Evolutionary conservation across 2,888 invertebrate genomes (phyloP), one percentile per base, ranked within the genome.

Genomic region (Anarsia innoxiella): DNA sequence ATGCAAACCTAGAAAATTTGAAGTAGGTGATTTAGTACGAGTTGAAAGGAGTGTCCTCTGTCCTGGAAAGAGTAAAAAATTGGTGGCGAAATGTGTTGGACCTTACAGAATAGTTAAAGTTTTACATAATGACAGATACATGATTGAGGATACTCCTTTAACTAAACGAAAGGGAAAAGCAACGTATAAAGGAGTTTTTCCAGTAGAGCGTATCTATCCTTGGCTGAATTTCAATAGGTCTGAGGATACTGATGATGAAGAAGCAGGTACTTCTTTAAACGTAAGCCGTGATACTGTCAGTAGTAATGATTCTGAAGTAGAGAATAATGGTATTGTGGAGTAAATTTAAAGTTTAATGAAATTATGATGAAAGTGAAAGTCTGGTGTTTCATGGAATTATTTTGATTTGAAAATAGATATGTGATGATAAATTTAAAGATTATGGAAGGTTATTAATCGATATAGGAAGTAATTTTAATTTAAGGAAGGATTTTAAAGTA

Each of bases 61-160:
- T 12, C 14, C 28, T 9, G 42, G 42, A 12, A 36, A 42, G 19
- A 39, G 39, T 13, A 39, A 39, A 15, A 42, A 42, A 12, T 14
- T 42, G 13, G 2, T 28, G 12, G 6, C 37, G 0, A 42, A 42
- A 34, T 39, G 35, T 30, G 25, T 15, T 2, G 42, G 42, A 14
- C 41, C 41, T 6, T 41, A n/a, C n/a, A n/a, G n/a, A n/a, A n/a
- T n/a, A n/a, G n/a, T n/a, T n/a, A n/a, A 23, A 12, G 33, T 41
- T 1, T 19, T 41, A 2, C 1, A 11, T 16, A 41, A 41, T 23
- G 41, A 41, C 23, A 28, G 41, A 9, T 41, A 41, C 23, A n/a
- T 15, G 19, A 6, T 19, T 5, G 19, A 19, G 6, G 19, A 19
- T 19, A 19, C 19, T 5, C 19, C 19, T 6, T 25, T 41, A 1